phyloP scores from a whole-genome alignment of 2,888 invertebrate genomes.

The Rhimphoctona megacephalus region DNA sequence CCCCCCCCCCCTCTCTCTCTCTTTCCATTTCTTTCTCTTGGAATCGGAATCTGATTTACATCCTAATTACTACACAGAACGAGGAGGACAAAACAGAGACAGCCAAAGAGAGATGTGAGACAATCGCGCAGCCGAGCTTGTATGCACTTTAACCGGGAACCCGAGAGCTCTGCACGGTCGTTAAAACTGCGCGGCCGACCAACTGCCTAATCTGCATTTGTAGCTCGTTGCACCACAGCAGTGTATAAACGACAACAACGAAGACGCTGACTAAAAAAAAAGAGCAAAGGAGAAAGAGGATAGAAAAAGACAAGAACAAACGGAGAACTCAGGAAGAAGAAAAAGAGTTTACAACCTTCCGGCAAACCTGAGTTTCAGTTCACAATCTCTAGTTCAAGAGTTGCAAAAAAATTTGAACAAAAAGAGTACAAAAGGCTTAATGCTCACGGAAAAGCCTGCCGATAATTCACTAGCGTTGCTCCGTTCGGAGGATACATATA shows the following conservation, averaged over 20 bases:
- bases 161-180: slow-evolving; percentile 62
- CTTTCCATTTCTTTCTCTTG: slow-evolving; percentile 56
- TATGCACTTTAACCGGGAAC: slow-evolving; percentile 71
- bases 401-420: slow-evolving; percentile 19
- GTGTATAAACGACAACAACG: slow-evolving; percentile 64
- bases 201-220: slow-evolving; percentile 78
- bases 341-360: slow-evolving; percentile 53
- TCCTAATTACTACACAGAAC: slow-evolving; percentile 77
- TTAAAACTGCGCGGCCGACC: slow-evolving; percentile 73
- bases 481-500: background rate
- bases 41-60: slow-evolving; percentile 80
- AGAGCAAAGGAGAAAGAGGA: slow-evolving; percentile 4
- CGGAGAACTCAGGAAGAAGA: slow-evolving; percentile 43
- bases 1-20: slow-evolving; percentile 9
- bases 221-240: slow-evolving; percentile 69
- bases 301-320: slow-evolving; percentile 15
- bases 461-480: too few species aligned
- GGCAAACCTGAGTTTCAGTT: slow-evolving; percentile 25
- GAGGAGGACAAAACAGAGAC: slow-evolving; percentile 32
- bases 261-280: slow-evolving; percentile 38
- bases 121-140: slow-evolving; percentile 62
- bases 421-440: background rate
- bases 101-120: slow-evolving; percentile 37
- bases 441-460: background rate
- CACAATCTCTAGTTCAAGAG: background rate